Conservation (phyloP, 2,113 vertebrate genomes). For the Chelonoidis abingdonii region DNA sequence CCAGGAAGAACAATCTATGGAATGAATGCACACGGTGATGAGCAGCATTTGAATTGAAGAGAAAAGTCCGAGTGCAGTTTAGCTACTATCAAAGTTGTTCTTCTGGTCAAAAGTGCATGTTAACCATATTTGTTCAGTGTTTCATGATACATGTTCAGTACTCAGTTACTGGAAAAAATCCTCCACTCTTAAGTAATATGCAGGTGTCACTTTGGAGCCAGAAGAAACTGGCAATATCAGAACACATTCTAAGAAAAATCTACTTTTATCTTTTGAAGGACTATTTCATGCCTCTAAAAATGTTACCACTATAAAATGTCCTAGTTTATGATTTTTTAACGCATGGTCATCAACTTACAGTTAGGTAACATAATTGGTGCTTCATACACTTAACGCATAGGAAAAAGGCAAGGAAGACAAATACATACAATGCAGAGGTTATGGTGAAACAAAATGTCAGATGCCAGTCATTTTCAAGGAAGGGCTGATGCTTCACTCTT, state of each 20-base stretch:
- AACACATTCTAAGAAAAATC: slow-evolving; percentile 1
- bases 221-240: background rate
- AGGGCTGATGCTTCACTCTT: background rate
- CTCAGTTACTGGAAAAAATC: background rate
- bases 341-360: background rate
- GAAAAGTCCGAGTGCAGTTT: background rate
- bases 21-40: slow-evolving; percentile 36
- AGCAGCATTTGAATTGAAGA: slow-evolving; percentile 25
- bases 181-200: background rate
- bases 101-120: slow-evolving; percentile 20
- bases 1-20: slow-evolving; percentile 11
- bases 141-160: slow-evolving; percentile 38
- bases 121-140: background rate
- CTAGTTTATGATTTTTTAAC: background rate
- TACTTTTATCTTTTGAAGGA: background rate
- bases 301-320: background rate
- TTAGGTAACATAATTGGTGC: background rate
- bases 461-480: background rate
- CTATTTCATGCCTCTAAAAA: background rate
- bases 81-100: background rate
- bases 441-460: background rate
- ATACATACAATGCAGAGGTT: background rate
- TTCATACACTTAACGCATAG: background rate
- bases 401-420: background rate
- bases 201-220: slow-evolving; percentile 26